Conservation (phyloP, 2,797 vertebrate genomes). For the Melanotaenia nigrans region DNA sequence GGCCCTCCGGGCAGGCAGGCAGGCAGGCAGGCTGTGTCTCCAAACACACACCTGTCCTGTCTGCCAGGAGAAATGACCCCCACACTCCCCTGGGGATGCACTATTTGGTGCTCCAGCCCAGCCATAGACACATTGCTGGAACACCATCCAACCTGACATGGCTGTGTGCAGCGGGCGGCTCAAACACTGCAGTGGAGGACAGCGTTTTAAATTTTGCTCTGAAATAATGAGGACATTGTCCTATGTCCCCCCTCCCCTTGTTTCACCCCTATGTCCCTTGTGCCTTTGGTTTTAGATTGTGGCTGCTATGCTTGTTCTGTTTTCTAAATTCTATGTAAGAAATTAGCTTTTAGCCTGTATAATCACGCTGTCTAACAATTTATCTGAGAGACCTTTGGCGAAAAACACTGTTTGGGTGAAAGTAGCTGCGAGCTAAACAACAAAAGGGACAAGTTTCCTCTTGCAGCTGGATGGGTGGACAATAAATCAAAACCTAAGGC, state of each 20-base stretch:
- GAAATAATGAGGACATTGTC: constrained; percentile 23
- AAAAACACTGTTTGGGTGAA: constrained; percentile 20
- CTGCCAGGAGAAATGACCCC: constrained; percentile 65
- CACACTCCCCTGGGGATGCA: constrained; percentile 41
- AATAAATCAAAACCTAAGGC: constrained; percentile 66
- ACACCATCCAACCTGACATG: constrained; percentile 49
- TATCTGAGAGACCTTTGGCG: constrained; percentile 12
- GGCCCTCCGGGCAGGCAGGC: constrained; percentile 54
- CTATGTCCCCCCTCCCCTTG: constrained; percentile 14
- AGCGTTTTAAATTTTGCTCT: constrained; percentile 35
- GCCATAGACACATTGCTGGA: constrained; percentile 43
- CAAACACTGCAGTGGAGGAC: constrained; percentile 28
- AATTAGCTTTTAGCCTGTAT: neutral
- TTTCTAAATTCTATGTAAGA: constrained; percentile 1
- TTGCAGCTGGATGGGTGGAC: constrained; percentile 33
- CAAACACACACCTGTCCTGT: constrained; percentile 69
- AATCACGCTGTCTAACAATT: neutral
- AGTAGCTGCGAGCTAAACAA: constrained; percentile 18
- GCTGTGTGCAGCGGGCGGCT: constrained; percentile 31
- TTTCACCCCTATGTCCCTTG: neutral
- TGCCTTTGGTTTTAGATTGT: neutral
- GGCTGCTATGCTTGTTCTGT: constrained; percentile 4
- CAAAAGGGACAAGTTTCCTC: constrained; percentile 20
- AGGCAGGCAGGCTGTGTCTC: constrained; percentile 56
- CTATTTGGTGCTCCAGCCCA: constrained; percentile 37